These are phyloP conservation scores for Daphoenositta chrysoptera DNA, from an alignment of 2,113 vertebrate species.

Conservation along the genomic window DNA sequence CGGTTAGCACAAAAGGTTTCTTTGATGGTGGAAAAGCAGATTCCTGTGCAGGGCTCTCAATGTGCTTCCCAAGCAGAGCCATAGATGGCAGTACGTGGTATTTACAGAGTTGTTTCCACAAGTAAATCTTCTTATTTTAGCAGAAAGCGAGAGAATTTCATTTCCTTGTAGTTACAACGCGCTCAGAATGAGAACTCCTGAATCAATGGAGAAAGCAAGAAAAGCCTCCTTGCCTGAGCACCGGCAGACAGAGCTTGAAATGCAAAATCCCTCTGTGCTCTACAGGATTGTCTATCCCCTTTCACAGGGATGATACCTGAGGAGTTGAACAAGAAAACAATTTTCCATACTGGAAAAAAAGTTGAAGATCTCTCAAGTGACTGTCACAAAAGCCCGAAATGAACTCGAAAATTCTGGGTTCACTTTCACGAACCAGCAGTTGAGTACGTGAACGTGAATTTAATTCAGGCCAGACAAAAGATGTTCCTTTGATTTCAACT, in stretches of 20 bases:
- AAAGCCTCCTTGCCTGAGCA: not conserved
- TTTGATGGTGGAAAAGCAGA: not conserved
- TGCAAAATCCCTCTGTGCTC: not conserved
- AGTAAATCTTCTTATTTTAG: slow-evolving; percentile 40
- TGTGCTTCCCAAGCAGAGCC: slow-evolving; percentile 27
- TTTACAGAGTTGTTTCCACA: slow-evolving; percentile 29
- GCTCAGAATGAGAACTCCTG: not conserved
- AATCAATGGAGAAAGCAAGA: not conserved
- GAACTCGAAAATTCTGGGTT: not conserved
- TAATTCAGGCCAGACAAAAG: not conserved
- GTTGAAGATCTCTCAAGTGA: not conserved
- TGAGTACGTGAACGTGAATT: accelerated
- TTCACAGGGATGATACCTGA: not conserved
- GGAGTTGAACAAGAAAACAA: not conserved
- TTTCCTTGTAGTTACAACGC: not conserved
- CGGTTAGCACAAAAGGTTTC: not conserved
- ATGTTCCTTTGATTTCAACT: not conserved
- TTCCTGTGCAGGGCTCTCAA: not conserved
- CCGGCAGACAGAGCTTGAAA: not conserved
- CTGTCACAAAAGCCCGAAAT: not conserved
- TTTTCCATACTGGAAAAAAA: not conserved
- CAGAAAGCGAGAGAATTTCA: not conserved
- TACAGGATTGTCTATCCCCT: not conserved
- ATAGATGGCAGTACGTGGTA: slow-evolving; percentile 57
- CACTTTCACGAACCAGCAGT: not conserved